Evolutionary conservation across 1,140 invertebrate species (phyloP), one percentile per base, ranked within the genome.

Genomic region (Bathynomus jamesi): DNA sequence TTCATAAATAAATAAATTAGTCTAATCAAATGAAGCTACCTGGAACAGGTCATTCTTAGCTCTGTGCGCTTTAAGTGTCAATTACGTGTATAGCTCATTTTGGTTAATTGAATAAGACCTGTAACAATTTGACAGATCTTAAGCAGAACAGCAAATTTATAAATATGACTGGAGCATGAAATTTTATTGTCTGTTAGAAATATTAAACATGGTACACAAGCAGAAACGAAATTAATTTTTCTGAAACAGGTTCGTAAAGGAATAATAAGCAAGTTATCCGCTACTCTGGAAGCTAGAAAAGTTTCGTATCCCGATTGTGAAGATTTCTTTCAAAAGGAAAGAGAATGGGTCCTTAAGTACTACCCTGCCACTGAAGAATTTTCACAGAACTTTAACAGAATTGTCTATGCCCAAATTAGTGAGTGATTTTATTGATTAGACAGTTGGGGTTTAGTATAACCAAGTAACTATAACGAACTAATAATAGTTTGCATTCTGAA

Each of bases 261-360:
- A 61, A 40, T 84, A 64, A 76, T 84, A 27, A 78, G 69, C 53
- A 78, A 78, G 70, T 61, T 84, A 17, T 79, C 80, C 5, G 78
- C 78, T 53, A 75, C 76, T 13, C 78, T 83, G 25, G 79, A 82
- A 61, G 78, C 76, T 3, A 77, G 80, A 65, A 82, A 82, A 78
- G 77, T 78, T 40, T 74, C 78, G n/a, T 81, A 82, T 72, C 70
- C 83, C 79, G 83, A 84, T 77, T 81, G 82, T 70, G 83, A 84
- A 74, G 83, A 83, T 69, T 84, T 80, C 75, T 84, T 84, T 74
- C 81, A 83, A 65, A 82, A 80, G 67, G 80, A 83, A 75, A 72
- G 82, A 60, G 82, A 82, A 46, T 83, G 82, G 80, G 74, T 80
- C 25, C 78, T 75, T 30, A 78, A 82, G 63, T 82, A 82, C 78